These are phyloP conservation scores for Charanyca ferruginea DNA, from an alignment of 2,888 invertebrate genomes.

Conservation along the genomic window DNA sequence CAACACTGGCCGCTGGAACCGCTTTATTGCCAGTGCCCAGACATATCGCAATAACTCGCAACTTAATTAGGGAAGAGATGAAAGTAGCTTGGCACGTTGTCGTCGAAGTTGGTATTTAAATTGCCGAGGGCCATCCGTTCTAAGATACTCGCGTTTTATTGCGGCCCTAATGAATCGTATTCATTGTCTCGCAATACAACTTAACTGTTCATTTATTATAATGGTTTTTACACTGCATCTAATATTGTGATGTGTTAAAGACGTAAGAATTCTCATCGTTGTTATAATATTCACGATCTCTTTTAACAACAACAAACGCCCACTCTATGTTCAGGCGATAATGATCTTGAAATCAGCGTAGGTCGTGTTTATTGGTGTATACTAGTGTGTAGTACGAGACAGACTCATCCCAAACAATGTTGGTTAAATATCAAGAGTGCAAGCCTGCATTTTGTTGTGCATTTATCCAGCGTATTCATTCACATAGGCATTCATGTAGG, in stretches of 20 bases:
- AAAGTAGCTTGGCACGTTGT: conserved; percentile 75
- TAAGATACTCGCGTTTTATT: conserved; percentile 78
- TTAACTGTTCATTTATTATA: conserved; percentile 83
- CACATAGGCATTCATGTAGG: conserved; percentile 32
- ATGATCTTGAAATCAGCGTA: conserved; percentile 88
- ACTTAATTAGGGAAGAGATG: conserved; percentile 81
- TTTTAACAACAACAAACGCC: conserved; percentile 81
- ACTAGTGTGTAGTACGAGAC: conserved; percentile 66
- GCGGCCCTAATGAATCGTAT: conserved; percentile 82
- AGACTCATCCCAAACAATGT: conserved; percentile 69
- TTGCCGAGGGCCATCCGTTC: conserved; percentile 73
- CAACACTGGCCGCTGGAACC: conserved; percentile 58
- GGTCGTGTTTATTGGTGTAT: conserved; percentile 84
- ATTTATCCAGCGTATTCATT: conserved; percentile 30
- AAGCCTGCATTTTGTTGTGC: conserved; percentile 57
- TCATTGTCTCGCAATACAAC: conserved; percentile 80
- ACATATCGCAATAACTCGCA: conserved; percentile 76
- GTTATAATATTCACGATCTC: conserved; percentile 85
- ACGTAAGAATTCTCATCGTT: conserved; percentile 73
- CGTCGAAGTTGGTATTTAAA: conserved; percentile 76
- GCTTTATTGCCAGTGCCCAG: conserved; percentile 66
- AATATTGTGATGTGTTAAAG: conserved; percentile 69
- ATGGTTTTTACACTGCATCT: conserved; percentile 76
- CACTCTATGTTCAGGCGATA: conserved; percentile 81
- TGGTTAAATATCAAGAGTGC: conserved; percentile 59